Base-by-base conservation (phyloP, 1,140 invertebrate species). In the Sinella curviseta region DNA sequence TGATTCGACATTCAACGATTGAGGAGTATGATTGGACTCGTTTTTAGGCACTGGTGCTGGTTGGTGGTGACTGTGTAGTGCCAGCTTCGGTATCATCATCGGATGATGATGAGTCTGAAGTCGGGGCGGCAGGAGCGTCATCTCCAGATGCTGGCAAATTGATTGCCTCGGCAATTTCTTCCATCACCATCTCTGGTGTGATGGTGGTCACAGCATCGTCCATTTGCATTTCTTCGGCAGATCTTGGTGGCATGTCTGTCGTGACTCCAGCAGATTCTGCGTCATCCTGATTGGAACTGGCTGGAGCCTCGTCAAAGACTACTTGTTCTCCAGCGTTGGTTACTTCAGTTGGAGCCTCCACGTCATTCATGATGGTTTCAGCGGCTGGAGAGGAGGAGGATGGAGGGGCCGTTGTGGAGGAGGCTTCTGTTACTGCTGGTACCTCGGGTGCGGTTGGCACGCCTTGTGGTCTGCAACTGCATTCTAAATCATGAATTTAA, bases 241-340 rank as follows among this genome's bases (percentile, higher is more conserved):
- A 4, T 8, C 16, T 4, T 8, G 26, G 8, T 3, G 65, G 65
- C 8, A 70, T 8, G n/a, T 70, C 65, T 3, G 65, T 70, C 26
- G 65, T 70, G 12, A 70, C 65, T 8, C 26, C 26, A 1, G n/a
- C 24, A 3, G 65, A 30, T 24, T 70, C 65, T 8, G 28, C 8
- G 26, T 70, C 31, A 1, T 70, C 28, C 31, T 70, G 28, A 31
- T 70, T 33, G 12, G 57, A 60, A 20, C 39, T 48, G n/a, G 65
- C 24, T 30, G 65, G 65, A 70, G 24, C 65, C 65, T 70, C 65
- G 31, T 70, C 65, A 33, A 70, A 70, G 26, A 70, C 65, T 14
- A 70, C 65, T 30, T 30, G 26, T 30, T 70, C 65, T 12, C 16
- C 57, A n/a, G 14, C 16, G 24, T 8, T 26, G 31, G 65, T 16